phyloP scores from a whole-genome alignment of 2,797 vertebrate genomes.

The Iguana delicatissima region DNA sequence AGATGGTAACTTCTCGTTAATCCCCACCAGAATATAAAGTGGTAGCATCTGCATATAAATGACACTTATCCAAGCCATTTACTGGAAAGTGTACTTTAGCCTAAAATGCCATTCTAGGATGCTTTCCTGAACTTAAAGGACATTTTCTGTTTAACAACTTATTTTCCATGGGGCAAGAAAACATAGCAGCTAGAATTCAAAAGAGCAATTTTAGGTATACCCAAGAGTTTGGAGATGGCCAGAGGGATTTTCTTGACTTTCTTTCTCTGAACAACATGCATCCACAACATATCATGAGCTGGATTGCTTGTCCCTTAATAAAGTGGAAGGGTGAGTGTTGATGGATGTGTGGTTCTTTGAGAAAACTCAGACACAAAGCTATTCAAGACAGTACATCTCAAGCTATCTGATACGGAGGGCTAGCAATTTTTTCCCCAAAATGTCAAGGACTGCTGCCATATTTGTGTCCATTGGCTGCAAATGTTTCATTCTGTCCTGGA shows the following conservation, averaged over 20 bases:
- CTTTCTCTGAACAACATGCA: not conserved
- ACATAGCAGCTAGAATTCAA: not conserved
- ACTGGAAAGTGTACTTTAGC: constrained; percentile 57
- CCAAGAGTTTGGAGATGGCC: not conserved
- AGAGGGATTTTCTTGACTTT: not conserved
- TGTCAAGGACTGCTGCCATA: too few species aligned
- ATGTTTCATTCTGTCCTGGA: too few species aligned
- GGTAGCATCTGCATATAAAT: constrained; percentile 65
- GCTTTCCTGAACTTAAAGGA: constrained; percentile 54
- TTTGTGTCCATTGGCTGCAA: too few species aligned
- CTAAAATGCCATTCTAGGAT: constrained; percentile 46
- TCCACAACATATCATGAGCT: not conserved
- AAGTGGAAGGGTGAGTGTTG: not conserved
- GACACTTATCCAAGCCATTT: constrained; percentile 59
- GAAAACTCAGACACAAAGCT: not conserved
- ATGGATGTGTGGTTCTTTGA: not conserved
- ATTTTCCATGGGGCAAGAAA: constrained; percentile 27
- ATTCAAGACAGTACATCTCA: too few species aligned
- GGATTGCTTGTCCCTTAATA: not conserved
- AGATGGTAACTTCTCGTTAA: constrained; percentile 60
- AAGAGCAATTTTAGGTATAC: not conserved
- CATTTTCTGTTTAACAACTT: constrained; percentile 41
- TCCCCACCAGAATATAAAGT: constrained; percentile 49
- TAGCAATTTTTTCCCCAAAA: too few species aligned
- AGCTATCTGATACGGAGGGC: too few species aligned